A percentile compares a stretch with the other conserved stretches of the same genome.
Evolutionary conservation across 2,888 invertebrate genomes (phyloP).

Genomic region (Auanema sp.): DNA sequence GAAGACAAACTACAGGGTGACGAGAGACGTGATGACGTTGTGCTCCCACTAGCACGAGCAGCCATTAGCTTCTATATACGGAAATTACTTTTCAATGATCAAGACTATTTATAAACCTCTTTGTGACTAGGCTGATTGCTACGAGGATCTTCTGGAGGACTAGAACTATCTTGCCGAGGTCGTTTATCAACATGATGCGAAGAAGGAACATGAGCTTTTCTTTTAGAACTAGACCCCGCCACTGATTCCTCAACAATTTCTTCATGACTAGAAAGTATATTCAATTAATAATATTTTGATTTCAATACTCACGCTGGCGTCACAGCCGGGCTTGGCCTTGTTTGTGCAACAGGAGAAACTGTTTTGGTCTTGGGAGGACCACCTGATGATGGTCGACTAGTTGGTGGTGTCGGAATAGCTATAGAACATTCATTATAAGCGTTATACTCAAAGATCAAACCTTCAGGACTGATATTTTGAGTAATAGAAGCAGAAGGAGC

Average conservation of each 20-base stretch:
- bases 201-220: conserved; percentile 32
- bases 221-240: conserved; percentile 14
- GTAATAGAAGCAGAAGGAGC: conserved; percentile 8
- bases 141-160: conserved; percentile 44
- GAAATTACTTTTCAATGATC: background rate
- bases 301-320: conserved; percentile 9
- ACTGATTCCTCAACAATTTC: conserved; percentile 7
- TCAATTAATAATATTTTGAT: background rate
- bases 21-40: conserved; percentile 27
- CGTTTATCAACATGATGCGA: conserved; percentile 23
- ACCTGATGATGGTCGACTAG: conserved; percentile 19
- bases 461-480: conserved; percentile 22
- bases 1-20: conserved; percentile 42
- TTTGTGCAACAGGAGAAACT: conserved; percentile 11
- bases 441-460: background rate
- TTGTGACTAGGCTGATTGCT: conserved; percentile 9
- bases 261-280: conserved; percentile 7
- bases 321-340: background rate
- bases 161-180: conserved; percentile 36
- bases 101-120: background rate
- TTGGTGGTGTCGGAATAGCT: conserved; percentile 22
- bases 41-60: conserved; percentile 11
- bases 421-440: background rate
- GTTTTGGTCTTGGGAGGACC: conserved; percentile 11
- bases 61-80: conserved; percentile 11